Evolutionary conservation across 1,140 invertebrate species (phyloP).

Genomic region (Drosophila oshimai): DNA sequence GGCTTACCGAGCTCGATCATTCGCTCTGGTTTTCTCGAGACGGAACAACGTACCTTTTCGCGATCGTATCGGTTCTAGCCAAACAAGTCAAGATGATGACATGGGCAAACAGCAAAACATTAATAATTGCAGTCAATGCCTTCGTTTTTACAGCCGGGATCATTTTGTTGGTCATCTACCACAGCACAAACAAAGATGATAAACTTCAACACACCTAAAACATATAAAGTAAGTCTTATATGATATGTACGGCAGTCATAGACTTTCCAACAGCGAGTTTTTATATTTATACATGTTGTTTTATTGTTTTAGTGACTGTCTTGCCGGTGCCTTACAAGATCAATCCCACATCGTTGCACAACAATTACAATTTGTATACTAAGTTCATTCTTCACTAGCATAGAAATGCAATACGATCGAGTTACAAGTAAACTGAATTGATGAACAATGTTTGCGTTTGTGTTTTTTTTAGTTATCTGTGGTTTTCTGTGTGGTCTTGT

Average conservation of each 20-base stretch:
- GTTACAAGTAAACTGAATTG: constrained; percentile 18
- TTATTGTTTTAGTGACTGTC: not conserved
- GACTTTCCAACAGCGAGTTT: too few species aligned
- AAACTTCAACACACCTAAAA: not conserved
- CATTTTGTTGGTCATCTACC: not conserved
- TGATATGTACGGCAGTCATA: too few species aligned
- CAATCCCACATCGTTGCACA: not conserved
- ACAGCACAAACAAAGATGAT: not conserved
- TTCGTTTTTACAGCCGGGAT: not conserved
- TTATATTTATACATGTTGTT: not conserved
- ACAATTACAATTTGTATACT: not conserved
- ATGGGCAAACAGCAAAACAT: not conserved
- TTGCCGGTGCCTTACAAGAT: not conserved
- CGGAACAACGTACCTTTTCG: not conserved
- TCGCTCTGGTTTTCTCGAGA: not conserved
- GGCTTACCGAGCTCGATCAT: not conserved
- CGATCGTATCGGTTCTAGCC: not conserved
- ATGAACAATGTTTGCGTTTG: not conserved
- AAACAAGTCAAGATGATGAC: constrained; percentile 2
- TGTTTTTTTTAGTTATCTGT: not conserved
- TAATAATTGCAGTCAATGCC: not conserved
- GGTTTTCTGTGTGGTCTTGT: too few species aligned
- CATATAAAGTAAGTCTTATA: not conserved
- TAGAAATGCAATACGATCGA: not conserved
- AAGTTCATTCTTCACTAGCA: not conserved